Evolutionary conservation across 2,888 invertebrate species (phyloP), one percentile per base, ranked within the genome.

Genomic region (Drosophila setosimentum): DNA sequence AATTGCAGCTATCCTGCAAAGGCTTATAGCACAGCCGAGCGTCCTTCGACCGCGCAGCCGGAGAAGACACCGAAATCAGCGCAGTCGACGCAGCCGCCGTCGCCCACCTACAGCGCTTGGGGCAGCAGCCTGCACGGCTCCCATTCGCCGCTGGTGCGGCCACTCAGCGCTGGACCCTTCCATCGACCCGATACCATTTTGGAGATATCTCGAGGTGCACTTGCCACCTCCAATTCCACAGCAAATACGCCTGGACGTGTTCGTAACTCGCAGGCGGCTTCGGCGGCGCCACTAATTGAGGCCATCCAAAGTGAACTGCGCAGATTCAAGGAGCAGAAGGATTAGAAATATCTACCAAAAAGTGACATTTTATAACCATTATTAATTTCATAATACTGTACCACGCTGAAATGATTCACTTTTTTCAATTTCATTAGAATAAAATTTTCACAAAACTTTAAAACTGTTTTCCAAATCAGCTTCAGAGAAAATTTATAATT

Each of bases 261-360:
- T 3, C 78, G 59, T 5, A 89, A 93, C 24, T 79, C 91, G n/a
- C 94, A 94, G 58, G 96, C 97, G 92, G 96, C 97, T 0, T 97
- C 97, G 0, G 97, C 97, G 0, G 95, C 97, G 18, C 97, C 97
- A 0, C 94, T 97, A 32, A 97, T 98, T 83, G 95, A 96, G 51
- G 97, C 97, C 76, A 97, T 98, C 90, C 97, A 97, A 92, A 95
- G 95, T 73, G 97, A 98, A 69, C 70, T 93, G 62, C 91, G 91
- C 82, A 92, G 91, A 80, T 93, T 93, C 68, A 93, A 92, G 69
- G 82, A 90, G 24, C 91, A 92, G 53, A 71, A 80, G n/a, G 74
- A 84, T 29, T 82, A 67, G 51, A 2, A 18, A 3, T 42, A 35
- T 13, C 18, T 6, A 1, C 2, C 49, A 35, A 13, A 10, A 11